phyloP scores from a whole-genome alignment of 2,797 vertebrate genomes.

The Thunnus albacares region DNA sequence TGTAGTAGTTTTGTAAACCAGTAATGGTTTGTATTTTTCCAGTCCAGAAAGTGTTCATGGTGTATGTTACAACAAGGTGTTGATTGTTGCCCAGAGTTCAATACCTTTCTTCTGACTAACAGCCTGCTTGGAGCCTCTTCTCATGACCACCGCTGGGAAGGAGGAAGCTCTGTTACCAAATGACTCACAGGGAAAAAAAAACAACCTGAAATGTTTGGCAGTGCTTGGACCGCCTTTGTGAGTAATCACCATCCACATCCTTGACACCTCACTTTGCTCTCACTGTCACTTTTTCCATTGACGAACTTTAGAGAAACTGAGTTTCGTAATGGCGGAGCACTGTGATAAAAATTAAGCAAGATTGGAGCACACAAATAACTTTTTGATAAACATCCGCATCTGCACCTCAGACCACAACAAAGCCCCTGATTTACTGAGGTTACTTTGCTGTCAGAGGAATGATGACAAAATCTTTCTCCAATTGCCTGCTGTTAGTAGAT shows the following conservation, averaged over 20 bases:
- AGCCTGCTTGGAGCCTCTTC: slow-evolving; percentile 73
- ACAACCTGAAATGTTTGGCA: slow-evolving; percentile 80
- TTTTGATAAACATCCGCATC: slow-evolving; percentile 57
- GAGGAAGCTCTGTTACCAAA: slow-evolving; percentile 76
- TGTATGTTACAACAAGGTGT: slow-evolving; percentile 69
- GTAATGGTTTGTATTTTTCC: slow-evolving; percentile 27
- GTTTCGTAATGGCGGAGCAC: slow-evolving; percentile 45
- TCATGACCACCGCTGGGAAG: slow-evolving; percentile 75
- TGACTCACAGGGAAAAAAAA: slow-evolving; percentile 77
- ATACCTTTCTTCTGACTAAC: slow-evolving; percentile 79
- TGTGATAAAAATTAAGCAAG: slow-evolving; percentile 59
- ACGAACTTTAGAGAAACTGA: slow-evolving; percentile 29
- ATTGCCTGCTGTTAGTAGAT: slow-evolving; percentile 22
- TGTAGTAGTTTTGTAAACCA: slow-evolving; percentile 24
- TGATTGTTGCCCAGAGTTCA: slow-evolving; percentile 60
- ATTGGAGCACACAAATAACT: slow-evolving; percentile 50
- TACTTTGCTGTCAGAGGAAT: slow-evolving; percentile 33
- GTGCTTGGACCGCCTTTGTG: slow-evolving; percentile 68
- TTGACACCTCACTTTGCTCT: slow-evolving; percentile 71
- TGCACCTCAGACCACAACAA: slow-evolving; percentile 59
- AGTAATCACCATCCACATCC: slow-evolving; percentile 79
- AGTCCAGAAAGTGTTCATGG: slow-evolving; percentile 54
- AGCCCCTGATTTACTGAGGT: slow-evolving; percentile 31
- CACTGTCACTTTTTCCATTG: slow-evolving; percentile 81
- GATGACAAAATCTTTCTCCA: slow-evolving; percentile 29